phyloP scores from a whole-genome alignment of 2,797 vertebrate species.

The Leucoraja ocellata region DNA sequence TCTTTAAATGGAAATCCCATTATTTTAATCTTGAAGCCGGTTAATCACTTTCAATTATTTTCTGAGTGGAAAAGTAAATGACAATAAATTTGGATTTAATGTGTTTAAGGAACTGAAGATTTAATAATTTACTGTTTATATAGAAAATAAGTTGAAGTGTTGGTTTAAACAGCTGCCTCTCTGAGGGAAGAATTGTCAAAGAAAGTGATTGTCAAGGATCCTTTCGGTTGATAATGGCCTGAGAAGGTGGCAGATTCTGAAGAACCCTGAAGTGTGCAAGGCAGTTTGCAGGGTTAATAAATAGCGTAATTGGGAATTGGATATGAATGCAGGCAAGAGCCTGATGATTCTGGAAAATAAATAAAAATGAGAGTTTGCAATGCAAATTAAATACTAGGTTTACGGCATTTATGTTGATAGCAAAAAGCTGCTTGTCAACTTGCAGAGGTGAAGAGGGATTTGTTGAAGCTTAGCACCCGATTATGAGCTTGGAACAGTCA shows the following conservation, averaged over 20 bases:
- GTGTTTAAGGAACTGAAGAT: too few species aligned
- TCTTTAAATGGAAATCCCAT: neutral
- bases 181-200: neutral
- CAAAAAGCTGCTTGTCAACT: neutral
- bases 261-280: neutral
- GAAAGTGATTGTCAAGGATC: neutral
- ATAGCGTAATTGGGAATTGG: neutral
- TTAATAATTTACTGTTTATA: too few species aligned
- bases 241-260: neutral
- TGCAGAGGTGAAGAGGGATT: neutral
- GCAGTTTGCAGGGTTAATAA: neutral
- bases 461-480: neutral
- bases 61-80: neutral
- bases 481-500: neutral
- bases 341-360: neutral
- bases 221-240: neutral
- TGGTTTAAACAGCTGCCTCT: neutral
- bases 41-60: neutral
- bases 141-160: neutral
- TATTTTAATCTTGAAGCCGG: neutral
- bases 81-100: neutral
- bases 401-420: neutral
- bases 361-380: neutral
- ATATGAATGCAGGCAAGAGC: neutral
- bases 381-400: neutral